These are phyloP conservation scores for Leucophenga maculata DNA, from an alignment of 2,888 invertebrate species.

Conservation along the genomic window DNA sequence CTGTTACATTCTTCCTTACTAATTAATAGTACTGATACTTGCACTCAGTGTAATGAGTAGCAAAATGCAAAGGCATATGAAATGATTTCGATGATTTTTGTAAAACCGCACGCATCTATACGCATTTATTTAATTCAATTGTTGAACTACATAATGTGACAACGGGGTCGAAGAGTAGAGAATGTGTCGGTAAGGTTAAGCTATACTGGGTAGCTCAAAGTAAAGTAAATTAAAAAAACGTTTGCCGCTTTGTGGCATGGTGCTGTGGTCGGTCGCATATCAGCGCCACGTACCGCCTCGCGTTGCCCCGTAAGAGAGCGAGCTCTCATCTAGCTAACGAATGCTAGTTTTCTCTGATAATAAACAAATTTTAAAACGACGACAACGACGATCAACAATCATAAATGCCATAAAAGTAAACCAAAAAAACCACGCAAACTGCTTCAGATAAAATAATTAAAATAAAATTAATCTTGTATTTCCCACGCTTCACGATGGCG, in stretches of 20 bases:
- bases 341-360: no score
- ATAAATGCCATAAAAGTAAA: background rate
- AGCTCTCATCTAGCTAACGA: no score
- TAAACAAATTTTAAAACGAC: no score
- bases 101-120: no score
- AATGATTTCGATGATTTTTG: constrained; percentile 61
- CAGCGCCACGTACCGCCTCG: no score
- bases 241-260: no score
- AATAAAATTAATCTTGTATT: constrained; percentile 36
- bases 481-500: constrained; percentile 28
- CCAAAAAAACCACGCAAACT: constrained; percentile 16
- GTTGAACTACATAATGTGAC: constrained; percentile 64
- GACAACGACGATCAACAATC: no score
- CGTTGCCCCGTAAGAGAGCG: no score
- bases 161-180: constrained; percentile 50
- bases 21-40: no score
- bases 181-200: constrained; percentile 23
- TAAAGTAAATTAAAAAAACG: background rate
- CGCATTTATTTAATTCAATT: constrained; percentile 54
- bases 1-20: no score
- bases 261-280: constrained; percentile 1
- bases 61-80: constrained; percentile 53
- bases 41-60: constrained; percentile 52
- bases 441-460: constrained; percentile 38
- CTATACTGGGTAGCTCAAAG: background rate